phyloP scores from a whole-genome alignment of 2,113 vertebrate species.

The Podiceps cristatus region DNA sequence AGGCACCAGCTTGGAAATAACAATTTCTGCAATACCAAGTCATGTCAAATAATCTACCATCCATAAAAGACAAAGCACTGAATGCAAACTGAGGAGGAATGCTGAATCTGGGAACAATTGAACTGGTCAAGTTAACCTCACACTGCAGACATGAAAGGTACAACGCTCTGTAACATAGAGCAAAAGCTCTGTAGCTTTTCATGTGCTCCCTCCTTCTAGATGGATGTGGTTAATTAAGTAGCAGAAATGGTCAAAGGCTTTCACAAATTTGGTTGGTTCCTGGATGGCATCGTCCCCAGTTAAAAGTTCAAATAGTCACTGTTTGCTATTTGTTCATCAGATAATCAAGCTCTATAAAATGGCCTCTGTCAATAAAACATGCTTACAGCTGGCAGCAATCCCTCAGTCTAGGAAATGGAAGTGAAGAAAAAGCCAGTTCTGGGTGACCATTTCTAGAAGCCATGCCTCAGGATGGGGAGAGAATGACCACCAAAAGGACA shows the following conservation, averaged over 20 bases:
- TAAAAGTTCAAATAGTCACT: background rate
- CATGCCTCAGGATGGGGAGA: background rate
- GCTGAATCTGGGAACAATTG: conserved; percentile 24
- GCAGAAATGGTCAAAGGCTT: conserved; percentile 21
- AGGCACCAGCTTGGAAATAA: conserved; percentile 44
- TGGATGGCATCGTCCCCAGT: background rate
- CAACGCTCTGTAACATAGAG: background rate
- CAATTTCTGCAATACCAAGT: conserved; percentile 25
- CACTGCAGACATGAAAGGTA: conserved; percentile 9
- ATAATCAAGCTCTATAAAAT: background rate
- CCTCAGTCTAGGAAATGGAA: background rate
- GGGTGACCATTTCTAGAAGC: background rate
- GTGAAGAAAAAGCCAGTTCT: background rate
- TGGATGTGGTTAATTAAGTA: conserved; percentile 5
- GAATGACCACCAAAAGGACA: background rate
- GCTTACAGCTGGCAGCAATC: background rate
- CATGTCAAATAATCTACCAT: conserved; percentile 52
- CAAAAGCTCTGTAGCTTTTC: background rate
- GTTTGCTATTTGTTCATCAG: background rate
- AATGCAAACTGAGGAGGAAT: conserved; percentile 44
- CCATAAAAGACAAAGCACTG: conserved; percentile 22
- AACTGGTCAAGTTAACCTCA: background rate
- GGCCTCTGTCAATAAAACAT: background rate
- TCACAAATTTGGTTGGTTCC: background rate
- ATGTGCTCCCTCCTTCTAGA: background rate